Percentiles rank a stretch among this genome's conserved stretches.
These are phyloP conservation scores for Rhyacichthys aspro DNA, from an alignment of 2,797 vertebrate genomes.

Conservation along the genomic window DNA sequence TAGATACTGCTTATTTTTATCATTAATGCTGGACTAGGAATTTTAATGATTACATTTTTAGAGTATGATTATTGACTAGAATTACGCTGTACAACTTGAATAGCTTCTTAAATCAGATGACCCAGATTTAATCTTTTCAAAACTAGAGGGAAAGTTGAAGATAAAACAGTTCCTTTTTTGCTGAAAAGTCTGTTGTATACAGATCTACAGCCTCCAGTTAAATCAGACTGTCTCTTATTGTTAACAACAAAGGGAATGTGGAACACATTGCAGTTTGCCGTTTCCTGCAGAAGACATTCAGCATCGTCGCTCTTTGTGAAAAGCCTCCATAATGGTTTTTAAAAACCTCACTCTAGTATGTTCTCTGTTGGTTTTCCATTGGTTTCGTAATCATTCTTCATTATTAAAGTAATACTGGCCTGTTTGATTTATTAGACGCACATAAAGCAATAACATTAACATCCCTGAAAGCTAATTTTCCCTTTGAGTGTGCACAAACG, in stretches of 20 bases:
- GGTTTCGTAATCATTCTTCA: slow-evolving; percentile 2
- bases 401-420: slow-evolving; percentile 7
- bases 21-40: neutral
- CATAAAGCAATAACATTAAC: neutral
- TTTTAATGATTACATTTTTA: neutral
- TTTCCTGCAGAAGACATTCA: slow-evolving; percentile 51
- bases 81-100: slow-evolving; percentile 19
- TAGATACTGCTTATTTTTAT: slow-evolving; percentile 3
- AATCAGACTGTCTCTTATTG: slow-evolving; percentile 64
- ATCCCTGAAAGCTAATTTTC: slow-evolving; percentile 19
- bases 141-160: slow-evolving; percentile 46
- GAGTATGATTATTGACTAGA: neutral
- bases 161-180: slow-evolving; percentile 42
- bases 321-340: slow-evolving; percentile 21
- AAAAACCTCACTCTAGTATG: slow-evolving; percentile 21
- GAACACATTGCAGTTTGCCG: slow-evolving; percentile 44
- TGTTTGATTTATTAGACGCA: slow-evolving; percentile 7
- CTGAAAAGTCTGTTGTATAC: slow-evolving; percentile 51
- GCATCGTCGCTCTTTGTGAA: slow-evolving; percentile 32
- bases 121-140: slow-evolving; percentile 56
- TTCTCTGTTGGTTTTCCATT: slow-evolving; percentile 24
- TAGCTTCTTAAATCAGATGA: slow-evolving; percentile 54
- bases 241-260: slow-evolving; percentile 60
- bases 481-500: slow-evolving; percentile 7
- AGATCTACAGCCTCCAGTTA: slow-evolving; percentile 59